Conservation (phyloP, 2,797 vertebrate genomes). For the Phataginus tricuspis region DNA sequence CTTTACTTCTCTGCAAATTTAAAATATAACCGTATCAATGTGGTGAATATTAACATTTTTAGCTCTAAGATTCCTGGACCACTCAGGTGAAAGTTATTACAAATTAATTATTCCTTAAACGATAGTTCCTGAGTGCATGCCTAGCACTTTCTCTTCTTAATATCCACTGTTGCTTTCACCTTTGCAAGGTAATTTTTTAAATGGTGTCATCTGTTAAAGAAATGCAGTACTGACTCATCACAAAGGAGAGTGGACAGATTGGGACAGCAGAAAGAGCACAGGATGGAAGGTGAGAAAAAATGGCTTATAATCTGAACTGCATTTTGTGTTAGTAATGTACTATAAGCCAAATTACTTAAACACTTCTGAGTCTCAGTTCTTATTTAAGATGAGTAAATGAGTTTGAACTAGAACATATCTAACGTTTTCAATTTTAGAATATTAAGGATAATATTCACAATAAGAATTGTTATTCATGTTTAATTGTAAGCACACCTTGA, state of each 20-base stretch:
- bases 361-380: not conserved
- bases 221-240: not conserved
- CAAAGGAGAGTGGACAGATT: not conserved
- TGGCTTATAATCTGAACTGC: not conserved
- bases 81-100: constrained; percentile 36
- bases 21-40: not conserved
- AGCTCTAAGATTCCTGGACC: not conserved
- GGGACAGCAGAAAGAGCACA: not conserved
- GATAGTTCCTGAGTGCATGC: constrained; percentile 6
- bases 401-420: not conserved
- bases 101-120: constrained; percentile 61
- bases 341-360: not conserved
- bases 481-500: not conserved
- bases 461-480: not conserved
- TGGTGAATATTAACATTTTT: not conserved
- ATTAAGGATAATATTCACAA: not conserved
- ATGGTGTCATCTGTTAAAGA: not conserved
- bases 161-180: constrained; percentile 16
- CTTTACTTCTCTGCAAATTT: not conserved
- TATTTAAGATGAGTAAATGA: not conserved
- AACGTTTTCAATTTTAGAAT: not conserved
- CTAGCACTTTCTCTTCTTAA: not conserved
- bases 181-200: constrained; percentile 43
- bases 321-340: not conserved
- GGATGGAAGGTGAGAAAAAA: not conserved